Evolutionary conservation across 2,797 vertebrate species (phyloP).

Genomic region (Xenopus petersii): DNA sequence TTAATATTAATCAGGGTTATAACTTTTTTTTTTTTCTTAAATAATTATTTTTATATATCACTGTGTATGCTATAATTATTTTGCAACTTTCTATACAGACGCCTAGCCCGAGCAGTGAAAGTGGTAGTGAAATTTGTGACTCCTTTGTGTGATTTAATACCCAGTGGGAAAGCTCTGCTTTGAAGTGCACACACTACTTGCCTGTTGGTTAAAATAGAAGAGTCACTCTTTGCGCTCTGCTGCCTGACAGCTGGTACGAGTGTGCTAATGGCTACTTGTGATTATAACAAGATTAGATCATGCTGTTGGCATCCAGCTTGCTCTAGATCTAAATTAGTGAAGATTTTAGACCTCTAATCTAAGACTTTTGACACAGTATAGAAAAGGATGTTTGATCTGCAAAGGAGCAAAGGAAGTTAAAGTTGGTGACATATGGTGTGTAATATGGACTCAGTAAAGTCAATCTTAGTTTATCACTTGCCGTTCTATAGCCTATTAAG

Average conservation of each 20-base stretch:
- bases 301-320: slow-evolving; percentile 46
- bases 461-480: slow-evolving; percentile 33
- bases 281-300: slow-evolving; percentile 43
- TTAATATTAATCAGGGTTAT: no score
- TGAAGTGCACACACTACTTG: slow-evolving; percentile 40
- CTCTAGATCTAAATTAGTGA: slow-evolving; percentile 28
- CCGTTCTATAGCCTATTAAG: slow-evolving; percentile 30
- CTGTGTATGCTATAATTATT: no score
- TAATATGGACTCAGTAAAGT: slow-evolving; percentile 32
- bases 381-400: slow-evolving; percentile 30
- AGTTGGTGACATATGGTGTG: slow-evolving; percentile 46
- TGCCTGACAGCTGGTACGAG: slow-evolving; percentile 46
- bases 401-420: slow-evolving; percentile 36
- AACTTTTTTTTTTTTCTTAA: no score
- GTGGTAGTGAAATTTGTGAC: slow-evolving; percentile 36
- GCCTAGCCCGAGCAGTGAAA: background rate
- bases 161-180: slow-evolving; percentile 27
- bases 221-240: slow-evolving; percentile 46
- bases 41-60: no score
- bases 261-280: slow-evolving; percentile 47
- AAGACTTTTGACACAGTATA: slow-evolving; percentile 44
- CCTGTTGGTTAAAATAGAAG: slow-evolving; percentile 42
- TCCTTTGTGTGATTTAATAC: slow-evolving; percentile 42
- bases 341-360: slow-evolving; percentile 39
- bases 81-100: no score